Percentiles rank a stretch among this genome's conserved stretches.
Evolutionary conservation across 2,797 vertebrate genomes (phyloP).

Genomic region (Pachyuromys duprasi): DNA sequence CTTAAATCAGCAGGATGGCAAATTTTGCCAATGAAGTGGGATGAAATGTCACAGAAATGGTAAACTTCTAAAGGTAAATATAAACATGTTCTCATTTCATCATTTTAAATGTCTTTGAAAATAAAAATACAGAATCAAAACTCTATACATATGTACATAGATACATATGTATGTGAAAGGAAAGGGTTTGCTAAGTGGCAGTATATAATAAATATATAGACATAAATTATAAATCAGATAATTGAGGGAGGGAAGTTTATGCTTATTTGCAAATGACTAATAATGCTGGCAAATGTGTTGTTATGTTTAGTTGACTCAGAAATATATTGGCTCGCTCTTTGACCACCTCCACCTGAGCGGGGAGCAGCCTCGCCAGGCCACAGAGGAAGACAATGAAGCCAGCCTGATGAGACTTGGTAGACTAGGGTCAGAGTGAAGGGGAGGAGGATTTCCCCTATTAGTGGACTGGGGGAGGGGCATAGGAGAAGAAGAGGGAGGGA

Average conservation of each 20-base stretch:
- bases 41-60: not conserved
- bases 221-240: not conserved
- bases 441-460: too few species aligned
- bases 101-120: not conserved
- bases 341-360: too few species aligned
- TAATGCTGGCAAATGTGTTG: not conserved
- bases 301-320: not conserved
- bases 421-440: too few species aligned
- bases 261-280: not conserved
- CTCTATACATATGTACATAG: not conserved
- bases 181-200: not conserved
- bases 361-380: too few species aligned
- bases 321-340: not conserved
- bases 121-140: constrained; percentile 33
- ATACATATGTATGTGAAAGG: not conserved
- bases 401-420: too few species aligned
- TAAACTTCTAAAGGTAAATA: not conserved
- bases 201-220: not conserved
- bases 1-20: not conserved
- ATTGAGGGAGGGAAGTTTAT: not conserved
- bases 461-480: too few species aligned
- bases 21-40: not conserved
- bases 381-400: too few species aligned
- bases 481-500: too few species aligned
- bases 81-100: not conserved